Conservation (phyloP, 2,888 invertebrate species). For the Leptopilina myrica region DNA sequence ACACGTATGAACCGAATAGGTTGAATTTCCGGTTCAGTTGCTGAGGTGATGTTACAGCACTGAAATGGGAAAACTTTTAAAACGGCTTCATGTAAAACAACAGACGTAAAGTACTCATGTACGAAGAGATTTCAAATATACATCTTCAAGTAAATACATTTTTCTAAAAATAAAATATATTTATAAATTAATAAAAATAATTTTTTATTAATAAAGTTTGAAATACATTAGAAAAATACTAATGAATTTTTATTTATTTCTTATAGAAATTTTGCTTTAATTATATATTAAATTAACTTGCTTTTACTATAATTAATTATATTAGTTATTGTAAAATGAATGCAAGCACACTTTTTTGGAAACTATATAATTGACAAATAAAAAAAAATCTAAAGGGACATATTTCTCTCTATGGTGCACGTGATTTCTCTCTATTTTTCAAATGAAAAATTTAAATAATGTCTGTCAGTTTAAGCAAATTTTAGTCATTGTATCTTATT, state of each 20-base stretch:
- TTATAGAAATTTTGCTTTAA: no score
- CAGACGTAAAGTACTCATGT: conserved; percentile 26
- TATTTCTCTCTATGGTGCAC: background rate
- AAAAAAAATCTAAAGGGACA: background rate
- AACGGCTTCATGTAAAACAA: conserved; percentile 17
- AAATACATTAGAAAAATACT: no score
- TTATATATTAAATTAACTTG: no score
- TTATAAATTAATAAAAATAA: no score
- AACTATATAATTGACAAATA: background rate
- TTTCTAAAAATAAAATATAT: no score
- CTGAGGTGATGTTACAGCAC: conserved; percentile 34
- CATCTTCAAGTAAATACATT: background rate
- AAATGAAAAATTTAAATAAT: background rate
- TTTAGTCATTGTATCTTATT: conserved; percentile 17
- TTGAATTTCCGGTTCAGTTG: conserved; percentile 34
- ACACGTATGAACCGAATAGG: conserved; percentile 24
- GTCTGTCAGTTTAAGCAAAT: conserved; percentile 14
- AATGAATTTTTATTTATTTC: no score
- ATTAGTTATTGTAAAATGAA: no score
- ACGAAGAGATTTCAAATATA: background rate
- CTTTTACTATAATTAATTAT: no score
- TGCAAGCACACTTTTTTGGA: no score
- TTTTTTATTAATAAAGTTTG: no score
- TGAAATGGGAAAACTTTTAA: conserved; percentile 45
- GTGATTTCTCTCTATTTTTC: background rate